Base-by-base conservation (phyloP, 2,888 invertebrate species). In the Cinara cedri region DNA sequence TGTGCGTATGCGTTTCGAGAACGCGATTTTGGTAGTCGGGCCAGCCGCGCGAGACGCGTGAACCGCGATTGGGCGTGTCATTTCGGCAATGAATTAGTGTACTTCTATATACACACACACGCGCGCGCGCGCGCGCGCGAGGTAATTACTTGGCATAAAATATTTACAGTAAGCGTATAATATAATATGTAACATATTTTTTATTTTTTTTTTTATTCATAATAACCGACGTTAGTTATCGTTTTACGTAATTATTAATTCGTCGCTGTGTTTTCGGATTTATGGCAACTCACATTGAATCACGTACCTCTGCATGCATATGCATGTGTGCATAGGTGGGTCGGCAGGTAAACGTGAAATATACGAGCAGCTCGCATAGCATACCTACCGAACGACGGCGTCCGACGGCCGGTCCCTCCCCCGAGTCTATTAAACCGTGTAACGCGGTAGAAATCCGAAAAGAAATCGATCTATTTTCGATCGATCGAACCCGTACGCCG, bases 351-450 rank as follows among this genome's bases (percentile, higher is more conserved):
- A n/a, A 21, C 19, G 19, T 21, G 4, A 9, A n/a, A 1, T 21
- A 42, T 44, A 60, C 21, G 1, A 34, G 34, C 34, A 6, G n/a
- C 2, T 3, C 57, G 1, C 3, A 4, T 6, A 11, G 34, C 21
- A 21, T 55, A 55, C 26, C 24, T 2, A 34, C 34, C 1, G 9
- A 44, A 21, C 4, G 14, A 19, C 44, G 19, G 11, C 19, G 44
- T 11, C 13, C 2, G 46, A 46, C 2, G 46, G 10, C 46, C 13
- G 57, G 6, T 49, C 49, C 26, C 51, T n/a, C 66, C 16, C 66
- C 2, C n/a, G 34, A 34, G 8, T 16, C 49, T 54, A 54, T 70
- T 54, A 24, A 44, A 55, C 71, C 71, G 54, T 71, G 71, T 71
- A 44, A 71, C 42, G 42, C 54, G 24, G 54, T 55, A 44, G 55